phyloP scores from a whole-genome alignment of 1,140 invertebrate species.

The Calephelis nemesis region DNA sequence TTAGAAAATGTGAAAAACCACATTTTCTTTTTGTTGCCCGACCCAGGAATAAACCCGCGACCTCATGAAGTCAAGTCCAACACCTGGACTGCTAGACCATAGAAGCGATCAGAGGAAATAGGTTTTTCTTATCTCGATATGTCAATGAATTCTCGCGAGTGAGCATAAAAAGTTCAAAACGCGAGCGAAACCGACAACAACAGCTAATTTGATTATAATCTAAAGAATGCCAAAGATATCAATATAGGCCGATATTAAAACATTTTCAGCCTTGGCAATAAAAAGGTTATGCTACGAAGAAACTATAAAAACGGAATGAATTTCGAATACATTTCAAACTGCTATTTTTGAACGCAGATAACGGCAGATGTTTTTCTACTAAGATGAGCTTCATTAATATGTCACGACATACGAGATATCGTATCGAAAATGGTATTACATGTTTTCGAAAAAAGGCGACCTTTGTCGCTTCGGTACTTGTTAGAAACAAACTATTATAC shows the following conservation, averaged over 20 bases:
- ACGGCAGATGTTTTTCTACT: conserved; percentile 15
- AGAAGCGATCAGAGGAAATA: too few species aligned
- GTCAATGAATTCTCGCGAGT: not conserved
- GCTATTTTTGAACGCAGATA: conserved; percentile 9
- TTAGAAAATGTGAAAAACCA: too few species aligned
- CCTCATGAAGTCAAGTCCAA: too few species aligned
- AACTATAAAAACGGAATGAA: conserved; percentile 11
- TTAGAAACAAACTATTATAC: not conserved
- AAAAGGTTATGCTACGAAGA: conserved; percentile 14
- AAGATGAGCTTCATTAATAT: not conserved
- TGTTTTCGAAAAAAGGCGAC: not conserved
- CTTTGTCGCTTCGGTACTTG: not conserved
- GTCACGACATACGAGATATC: not conserved
- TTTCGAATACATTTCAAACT: conserved; percentile 11
- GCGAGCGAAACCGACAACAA: not conserved
- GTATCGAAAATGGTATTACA: not conserved
- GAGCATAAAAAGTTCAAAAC: not conserved
- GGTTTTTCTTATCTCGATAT: too few species aligned
- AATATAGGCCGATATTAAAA: conserved; percentile 11
- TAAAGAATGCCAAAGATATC: not conserved
- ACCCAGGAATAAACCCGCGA: too few species aligned
- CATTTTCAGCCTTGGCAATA: conserved; percentile 5
- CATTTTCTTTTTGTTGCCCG: too few species aligned
- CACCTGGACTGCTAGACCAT: too few species aligned
- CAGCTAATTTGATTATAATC: not conserved